Conservation (phyloP, 2,113 vertebrate genomes). For the Campylomormyrus numenius region DNA sequence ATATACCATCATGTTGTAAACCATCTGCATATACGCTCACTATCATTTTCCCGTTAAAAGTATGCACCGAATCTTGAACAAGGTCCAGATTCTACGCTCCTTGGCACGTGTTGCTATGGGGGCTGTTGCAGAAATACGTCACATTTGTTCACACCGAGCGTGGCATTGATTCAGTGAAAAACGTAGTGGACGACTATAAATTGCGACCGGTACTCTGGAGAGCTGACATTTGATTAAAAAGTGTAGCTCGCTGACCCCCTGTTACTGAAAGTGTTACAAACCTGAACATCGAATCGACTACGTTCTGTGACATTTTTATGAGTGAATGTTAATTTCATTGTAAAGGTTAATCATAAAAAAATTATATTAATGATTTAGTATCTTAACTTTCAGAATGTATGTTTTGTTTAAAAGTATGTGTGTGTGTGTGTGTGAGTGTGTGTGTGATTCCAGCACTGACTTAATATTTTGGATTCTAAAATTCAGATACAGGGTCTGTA, state of each 20-base stretch:
- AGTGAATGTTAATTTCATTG: not conserved
- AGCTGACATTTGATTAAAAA: conserved; percentile 10
- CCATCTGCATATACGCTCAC: not conserved
- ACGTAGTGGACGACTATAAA: not conserved
- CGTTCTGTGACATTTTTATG: not conserved
- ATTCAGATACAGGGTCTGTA: not conserved
- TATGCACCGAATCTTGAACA: not conserved
- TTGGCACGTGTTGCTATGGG: not conserved
- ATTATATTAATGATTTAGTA: not conserved
- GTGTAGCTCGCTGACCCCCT: not conserved
- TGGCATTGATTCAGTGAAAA: not conserved
- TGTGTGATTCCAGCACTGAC: not conserved
- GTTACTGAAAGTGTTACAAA: not conserved
- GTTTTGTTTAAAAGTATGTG: not conserved
- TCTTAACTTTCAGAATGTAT: not conserved
- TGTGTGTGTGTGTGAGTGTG: not conserved
- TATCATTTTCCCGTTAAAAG: not conserved
- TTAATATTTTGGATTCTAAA: not conserved
- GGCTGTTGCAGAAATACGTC: not conserved
- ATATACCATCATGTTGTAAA: not conserved
- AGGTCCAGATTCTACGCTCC: not conserved
- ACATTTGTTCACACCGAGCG: not conserved
- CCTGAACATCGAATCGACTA: not conserved
- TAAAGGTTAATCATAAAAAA: not conserved
- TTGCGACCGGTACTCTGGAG: not conserved